Base-by-base conservation (phyloP, 2,113 vertebrate genomes). In the Zootoca vivipara region DNA sequence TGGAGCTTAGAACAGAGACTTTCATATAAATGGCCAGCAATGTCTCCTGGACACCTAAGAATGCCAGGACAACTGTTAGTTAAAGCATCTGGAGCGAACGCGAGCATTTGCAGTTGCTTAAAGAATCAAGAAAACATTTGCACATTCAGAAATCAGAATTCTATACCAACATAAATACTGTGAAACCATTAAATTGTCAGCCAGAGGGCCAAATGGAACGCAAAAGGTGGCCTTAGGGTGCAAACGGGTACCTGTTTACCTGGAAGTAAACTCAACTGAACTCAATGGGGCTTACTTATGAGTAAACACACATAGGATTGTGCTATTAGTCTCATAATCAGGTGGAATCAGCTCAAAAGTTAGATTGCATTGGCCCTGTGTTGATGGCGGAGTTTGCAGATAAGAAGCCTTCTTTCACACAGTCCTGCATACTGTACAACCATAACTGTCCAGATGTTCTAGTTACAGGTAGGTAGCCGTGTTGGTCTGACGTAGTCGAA, bases 351-450 rank as follows among this genome's bases (percentile, higher is more conserved):
- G 70, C 78, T n/a, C 62, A 78, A 73, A 28, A 70, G 46, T 42
- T 35, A 77, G 4, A 64, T 77, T 77, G 38, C 42, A 70, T 70
- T 70, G 67, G 38, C 30, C n/a, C 64, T 74, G 38, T 15, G 20
- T 33, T 56, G 56, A 28, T 67, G 56, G 70, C 24, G 79, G 78
- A 78, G 62, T 26, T 65, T 35, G 78, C 9, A 86, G 18, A 91
- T 85, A 94, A 90, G n/a, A 79, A 77, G 18, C 13, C 89, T 89
- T 89, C 67, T 88, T 81, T 89, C 46, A 83, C 62, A 22, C 13
- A 64, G 9, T 42, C 28, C 38, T 84, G 80, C 46, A 52, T 52
- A 52, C 46, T 90, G 88, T 12, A 86, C 72, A 74, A 84, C 67
- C 7, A 58, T 87, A 85, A n/a, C 24, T 85, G 46, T 20, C 40